phyloP scores from a whole-genome alignment of 2,888 invertebrate species.

The Drosophila pseudotakahashii region DNA sequence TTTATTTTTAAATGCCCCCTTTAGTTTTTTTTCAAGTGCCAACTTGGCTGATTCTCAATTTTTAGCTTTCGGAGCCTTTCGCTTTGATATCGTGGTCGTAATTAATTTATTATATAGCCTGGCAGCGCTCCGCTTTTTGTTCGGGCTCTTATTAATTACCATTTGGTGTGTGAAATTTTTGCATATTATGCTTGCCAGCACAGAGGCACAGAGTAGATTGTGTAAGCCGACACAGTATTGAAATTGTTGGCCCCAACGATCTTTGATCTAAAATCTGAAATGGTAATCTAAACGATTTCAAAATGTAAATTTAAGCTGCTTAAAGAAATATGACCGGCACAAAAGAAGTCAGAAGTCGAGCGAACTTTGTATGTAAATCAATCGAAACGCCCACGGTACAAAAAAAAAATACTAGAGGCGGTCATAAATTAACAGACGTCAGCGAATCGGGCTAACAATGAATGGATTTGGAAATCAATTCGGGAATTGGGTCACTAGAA shows the following conservation, averaged over 20 bases:
- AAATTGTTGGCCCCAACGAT: conserved; percentile 33
- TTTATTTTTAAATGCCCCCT: neutral
- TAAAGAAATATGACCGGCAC: conserved; percentile 20
- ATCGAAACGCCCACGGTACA: conserved; percentile 52
- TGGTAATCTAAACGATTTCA: conserved; percentile 32
- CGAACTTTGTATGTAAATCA: conserved; percentile 33
- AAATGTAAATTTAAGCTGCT: conserved; percentile 53
- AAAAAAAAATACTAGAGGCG: conserved; percentile 22
- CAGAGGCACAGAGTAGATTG: conserved; percentile 16
- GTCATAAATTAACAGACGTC: conserved; percentile 51
- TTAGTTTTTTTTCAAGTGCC: conserved; percentile 13
- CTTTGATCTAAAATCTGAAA: conserved; percentile 17
- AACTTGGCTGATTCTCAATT: conserved; percentile 26
- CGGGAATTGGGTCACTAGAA: conserved; percentile 70
- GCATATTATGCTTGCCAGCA: conserved; percentile 40
- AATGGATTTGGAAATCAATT: conserved; percentile 49
- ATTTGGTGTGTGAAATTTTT: conserved; percentile 51
- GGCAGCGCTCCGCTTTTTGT: conserved; percentile 43
- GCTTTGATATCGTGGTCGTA: conserved; percentile 69
- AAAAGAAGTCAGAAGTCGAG: conserved; percentile 36
- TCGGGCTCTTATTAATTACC: conserved; percentile 67
- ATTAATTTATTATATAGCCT: conserved; percentile 72
- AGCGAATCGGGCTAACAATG: conserved; percentile 36
- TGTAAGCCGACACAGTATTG: conserved; percentile 32
- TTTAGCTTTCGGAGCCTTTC: conserved; percentile 46